Conservation (phyloP, 1,140 invertebrate genomes). For the Drosophila rufa region DNA sequence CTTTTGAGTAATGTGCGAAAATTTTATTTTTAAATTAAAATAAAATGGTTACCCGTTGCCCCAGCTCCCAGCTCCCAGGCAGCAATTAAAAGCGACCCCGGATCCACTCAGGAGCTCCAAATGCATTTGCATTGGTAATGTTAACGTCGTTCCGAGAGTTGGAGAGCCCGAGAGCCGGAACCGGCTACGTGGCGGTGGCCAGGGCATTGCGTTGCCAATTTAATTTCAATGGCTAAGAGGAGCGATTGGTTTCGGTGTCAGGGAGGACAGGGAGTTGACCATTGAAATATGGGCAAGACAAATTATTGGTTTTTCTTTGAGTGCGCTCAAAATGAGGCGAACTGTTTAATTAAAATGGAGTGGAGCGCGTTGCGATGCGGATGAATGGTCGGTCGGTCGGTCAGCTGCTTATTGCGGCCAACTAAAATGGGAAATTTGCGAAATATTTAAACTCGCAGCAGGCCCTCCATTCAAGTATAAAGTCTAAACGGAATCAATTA, state of each 20-base stretch:
- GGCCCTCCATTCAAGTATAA: neutral
- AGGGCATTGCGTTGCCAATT: conserved; percentile 57
- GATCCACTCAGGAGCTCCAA: conserved; percentile 40
- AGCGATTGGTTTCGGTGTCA: conserved; percentile 5
- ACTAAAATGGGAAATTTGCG: conserved; percentile 6
- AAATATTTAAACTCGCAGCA: neutral
- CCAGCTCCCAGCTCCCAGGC: conserved; percentile 1
- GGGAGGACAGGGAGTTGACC: conserved; percentile 1
- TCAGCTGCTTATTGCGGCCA: conserved; percentile 45
- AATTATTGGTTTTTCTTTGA: conserved; percentile 80
- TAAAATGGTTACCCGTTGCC: conserved; percentile 32
- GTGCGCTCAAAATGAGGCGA: conserved; percentile 65
- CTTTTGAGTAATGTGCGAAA: conserved; percentile 61
- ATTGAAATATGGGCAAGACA: conserved; percentile 77
- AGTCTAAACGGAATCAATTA: conserved; percentile 29
- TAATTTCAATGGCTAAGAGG: conserved; percentile 43
- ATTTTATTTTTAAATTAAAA: conserved; percentile 74
- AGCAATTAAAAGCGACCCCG: conserved; percentile 58
- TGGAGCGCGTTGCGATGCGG: conserved; percentile 56
- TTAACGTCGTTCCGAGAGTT: conserved; percentile 37
- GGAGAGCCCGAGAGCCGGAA: conserved; percentile 8
- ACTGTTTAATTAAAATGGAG: conserved; percentile 79
- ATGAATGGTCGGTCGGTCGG: conserved; percentile 28
- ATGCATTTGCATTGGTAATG: conserved; percentile 80
- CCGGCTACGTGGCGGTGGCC: conserved; percentile 1